phyloP scores from a whole-genome alignment of 2,113 vertebrate genomes.

The Callorhinus ursinus region DNA sequence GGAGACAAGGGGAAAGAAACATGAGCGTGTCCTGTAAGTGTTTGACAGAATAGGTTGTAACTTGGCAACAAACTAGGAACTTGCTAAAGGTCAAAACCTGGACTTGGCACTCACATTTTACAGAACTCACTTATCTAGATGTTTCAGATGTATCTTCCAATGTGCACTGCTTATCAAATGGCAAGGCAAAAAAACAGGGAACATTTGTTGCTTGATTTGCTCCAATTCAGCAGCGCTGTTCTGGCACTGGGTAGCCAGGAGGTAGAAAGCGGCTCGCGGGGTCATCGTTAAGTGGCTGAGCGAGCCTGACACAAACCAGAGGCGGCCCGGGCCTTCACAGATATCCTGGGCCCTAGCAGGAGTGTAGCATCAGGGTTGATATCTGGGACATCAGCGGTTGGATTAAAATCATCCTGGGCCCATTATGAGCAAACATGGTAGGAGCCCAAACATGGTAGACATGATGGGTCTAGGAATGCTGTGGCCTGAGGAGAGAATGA shows the following conservation, averaged over 20 bases:
- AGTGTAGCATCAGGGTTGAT: neutral
- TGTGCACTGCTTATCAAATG: slow-evolving; percentile 63
- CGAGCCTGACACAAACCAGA: neutral
- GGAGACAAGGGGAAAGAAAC: slow-evolving; percentile 29
- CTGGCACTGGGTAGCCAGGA: neutral
- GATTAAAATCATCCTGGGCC: neutral
- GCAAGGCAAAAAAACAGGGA: slow-evolving; percentile 61
- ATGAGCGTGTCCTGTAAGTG: neutral
- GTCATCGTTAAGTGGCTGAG: neutral
- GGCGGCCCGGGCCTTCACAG: too few relatives aligned
- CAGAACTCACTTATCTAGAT: slow-evolving; percentile 72
- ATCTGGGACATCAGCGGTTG: neutral
- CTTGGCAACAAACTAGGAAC: slow-evolving; percentile 67
- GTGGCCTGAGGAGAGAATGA: neutral
- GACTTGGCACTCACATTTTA: slow-evolving; percentile 67
- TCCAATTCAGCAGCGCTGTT: slow-evolving; percentile 49
- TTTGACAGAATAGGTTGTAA: slow-evolving; percentile 63
- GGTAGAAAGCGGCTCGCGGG: neutral
- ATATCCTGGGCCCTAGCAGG: neutral
- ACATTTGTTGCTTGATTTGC: slow-evolving; percentile 63
- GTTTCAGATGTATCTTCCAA: slow-evolving; percentile 75
- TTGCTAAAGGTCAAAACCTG: slow-evolving; percentile 81
- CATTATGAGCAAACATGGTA: neutral
- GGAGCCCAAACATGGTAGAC: neutral
- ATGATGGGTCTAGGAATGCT: neutral